Evolutionary conservation across 2,797 vertebrate genomes (phyloP).

Genomic region (Urosaurus nigricauda): DNA sequence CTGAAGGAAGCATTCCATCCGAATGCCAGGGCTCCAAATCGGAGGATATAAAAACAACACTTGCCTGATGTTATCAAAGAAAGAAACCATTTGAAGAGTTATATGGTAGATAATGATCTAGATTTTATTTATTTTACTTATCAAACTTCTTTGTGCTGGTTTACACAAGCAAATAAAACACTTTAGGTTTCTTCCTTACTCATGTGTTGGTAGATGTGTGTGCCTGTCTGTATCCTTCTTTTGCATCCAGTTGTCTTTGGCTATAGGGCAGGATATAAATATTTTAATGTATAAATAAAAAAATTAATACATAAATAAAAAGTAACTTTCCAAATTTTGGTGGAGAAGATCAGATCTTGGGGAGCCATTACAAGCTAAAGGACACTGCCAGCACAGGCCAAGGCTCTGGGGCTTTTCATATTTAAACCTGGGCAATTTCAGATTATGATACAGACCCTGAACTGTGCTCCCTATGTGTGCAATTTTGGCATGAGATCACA

Average conservation of each 20-base stretch:
- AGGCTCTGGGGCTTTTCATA: background rate
- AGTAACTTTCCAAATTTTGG: background rate
- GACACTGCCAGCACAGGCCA: background rate
- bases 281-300: too few relatives aligned
- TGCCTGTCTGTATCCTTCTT: background rate
- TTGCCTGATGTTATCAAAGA: constrained; percentile 23
- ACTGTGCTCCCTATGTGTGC: background rate
- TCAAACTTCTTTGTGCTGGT: background rate
- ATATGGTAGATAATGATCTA: background rate
- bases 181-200: background rate
- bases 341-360: background rate
- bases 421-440: too few relatives aligned
- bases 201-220: background rate
- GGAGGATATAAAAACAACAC: background rate
- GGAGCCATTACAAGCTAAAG: background rate
- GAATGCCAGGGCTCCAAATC: constrained; percentile 38
- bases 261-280: too few relatives aligned
- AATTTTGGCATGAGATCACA: background rate
- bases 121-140: background rate
- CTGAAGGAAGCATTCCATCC: background rate
- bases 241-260: too few relatives aligned
- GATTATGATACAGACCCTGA: background rate
- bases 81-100: background rate
- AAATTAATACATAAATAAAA: too few relatives aligned
- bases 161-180: background rate